Evolutionary conservation across 2,888 invertebrate genomes (phyloP), one percentile per base, ranked within the genome.

Genomic region (Acleris literana): DNA sequence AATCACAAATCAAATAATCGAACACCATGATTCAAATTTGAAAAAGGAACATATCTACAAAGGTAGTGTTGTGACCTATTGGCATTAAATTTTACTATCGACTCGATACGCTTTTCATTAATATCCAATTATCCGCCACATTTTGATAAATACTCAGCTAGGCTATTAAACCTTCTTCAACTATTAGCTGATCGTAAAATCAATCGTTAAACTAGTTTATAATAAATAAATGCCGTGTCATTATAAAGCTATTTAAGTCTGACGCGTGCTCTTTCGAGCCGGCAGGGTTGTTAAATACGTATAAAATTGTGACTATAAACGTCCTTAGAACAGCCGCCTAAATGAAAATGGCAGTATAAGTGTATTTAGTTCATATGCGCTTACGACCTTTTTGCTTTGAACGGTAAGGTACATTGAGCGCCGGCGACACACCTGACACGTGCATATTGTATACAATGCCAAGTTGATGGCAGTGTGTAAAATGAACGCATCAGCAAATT

Each of bases 111-210:
- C 53, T 16, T 62, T 57, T 53, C 46, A 44, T 66, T 25, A 11
- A 52, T 56, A 62, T 57, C 39, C 57, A 62, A 66, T 66, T 61
- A 66, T 65, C 57, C 52, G 57, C 56, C 33, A 55, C 58, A 57
- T 51, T 51, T 52, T 48, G 33, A 29, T 59, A 56, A 54, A 49
- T 60, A 59, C 56, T 63, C 52, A 64, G 58, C 53, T 56, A 39
- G 53, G 55, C 48, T 60, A 63, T 68, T 33, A 70, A 70, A 68
- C 58, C 56, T 53, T 71, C 60, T 69, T 65, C 58, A 65, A 63
- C 70, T 63, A 65, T 63, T 69, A 71, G 63, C 48, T 39, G 54
- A 46, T 67, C 69, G 64, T 71, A 71, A 70, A 70, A 65, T 53
- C 60, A 59, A 44, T 68, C 69, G 69, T 72, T 68, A 72, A 72